phyloP scores from a whole-genome alignment of 2,113 vertebrate genomes.

The Phyllostomus discolor region DNA sequence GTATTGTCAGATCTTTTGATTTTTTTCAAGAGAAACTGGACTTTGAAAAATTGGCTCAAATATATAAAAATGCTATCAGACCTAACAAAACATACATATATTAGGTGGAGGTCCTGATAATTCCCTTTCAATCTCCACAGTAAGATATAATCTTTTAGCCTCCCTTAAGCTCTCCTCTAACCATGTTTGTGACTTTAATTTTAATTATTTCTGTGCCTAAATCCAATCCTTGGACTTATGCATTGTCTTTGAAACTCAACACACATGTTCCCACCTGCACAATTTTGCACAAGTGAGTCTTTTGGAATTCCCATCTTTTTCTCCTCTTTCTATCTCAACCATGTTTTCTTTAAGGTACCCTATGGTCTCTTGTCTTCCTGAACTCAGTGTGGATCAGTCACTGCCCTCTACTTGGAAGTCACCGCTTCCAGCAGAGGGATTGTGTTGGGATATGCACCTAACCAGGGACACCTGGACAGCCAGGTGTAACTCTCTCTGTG shows the following conservation, averaged over 20 bases:
- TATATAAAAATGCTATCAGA: neutral
- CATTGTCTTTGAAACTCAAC: neutral
- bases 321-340: neutral
- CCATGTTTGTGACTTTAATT: neutral
- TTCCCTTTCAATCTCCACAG: neutral
- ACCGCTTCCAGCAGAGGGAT: neutral
- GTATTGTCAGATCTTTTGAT: neutral
- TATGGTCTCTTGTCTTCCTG: neutral
- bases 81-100: neutral
- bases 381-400: neutral
- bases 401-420: neutral
- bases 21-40: constrained; percentile 9
- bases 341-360: neutral
- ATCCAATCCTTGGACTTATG: neutral
- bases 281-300: neutral
- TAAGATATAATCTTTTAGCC: neutral
- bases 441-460: neutral
- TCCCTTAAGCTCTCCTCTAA: neutral
- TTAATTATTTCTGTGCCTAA: neutral
- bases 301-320: neutral
- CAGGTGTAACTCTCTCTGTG: neutral
- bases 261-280: neutral
- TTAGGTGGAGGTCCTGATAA: neutral
- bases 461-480: neutral
- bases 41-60: neutral